Conservation (phyloP, 2,113 vertebrate species). For the Cyanistes caeruleus region DNA sequence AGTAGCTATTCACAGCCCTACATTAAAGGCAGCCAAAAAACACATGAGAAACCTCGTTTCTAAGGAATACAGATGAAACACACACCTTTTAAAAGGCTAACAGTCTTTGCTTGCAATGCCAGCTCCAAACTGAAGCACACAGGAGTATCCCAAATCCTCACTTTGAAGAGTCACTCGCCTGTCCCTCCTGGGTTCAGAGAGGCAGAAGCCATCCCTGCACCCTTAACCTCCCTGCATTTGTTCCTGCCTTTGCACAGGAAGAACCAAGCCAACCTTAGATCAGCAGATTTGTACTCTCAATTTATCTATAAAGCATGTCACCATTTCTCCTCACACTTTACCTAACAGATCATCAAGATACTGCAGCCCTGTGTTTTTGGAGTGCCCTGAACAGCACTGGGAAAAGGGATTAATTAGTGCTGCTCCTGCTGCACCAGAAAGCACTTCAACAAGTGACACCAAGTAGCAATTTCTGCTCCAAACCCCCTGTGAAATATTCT, state of each 20-base stretch:
- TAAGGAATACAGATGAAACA: background rate
- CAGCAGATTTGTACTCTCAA: background rate
- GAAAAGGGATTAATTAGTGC: background rate
- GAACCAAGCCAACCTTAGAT: background rate
- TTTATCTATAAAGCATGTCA: rapidly evolving
- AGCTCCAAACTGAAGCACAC: background rate
- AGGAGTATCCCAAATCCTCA: background rate
- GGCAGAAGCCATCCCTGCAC: background rate
- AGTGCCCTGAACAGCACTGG: background rate
- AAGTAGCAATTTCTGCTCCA: background rate
- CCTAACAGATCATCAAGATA: background rate
- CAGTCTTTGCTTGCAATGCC: background rate
- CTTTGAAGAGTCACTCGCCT: background rate
- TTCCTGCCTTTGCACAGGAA: background rate
- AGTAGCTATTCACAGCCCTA: background rate
- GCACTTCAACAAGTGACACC: background rate
- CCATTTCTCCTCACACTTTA: background rate
- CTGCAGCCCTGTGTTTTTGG: background rate
- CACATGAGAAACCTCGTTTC: background rate
- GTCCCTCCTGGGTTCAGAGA: background rate
- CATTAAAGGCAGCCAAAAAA: background rate
- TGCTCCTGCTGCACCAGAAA: background rate
- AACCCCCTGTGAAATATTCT: background rate
- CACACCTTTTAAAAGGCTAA: background rate
- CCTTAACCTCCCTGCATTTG: background rate